Evolutionary conservation across 2,797 vertebrate genomes (phyloP), one percentile per base, ranked within the genome.

Genomic region (Catamblyrhynchus diadema): DNA sequence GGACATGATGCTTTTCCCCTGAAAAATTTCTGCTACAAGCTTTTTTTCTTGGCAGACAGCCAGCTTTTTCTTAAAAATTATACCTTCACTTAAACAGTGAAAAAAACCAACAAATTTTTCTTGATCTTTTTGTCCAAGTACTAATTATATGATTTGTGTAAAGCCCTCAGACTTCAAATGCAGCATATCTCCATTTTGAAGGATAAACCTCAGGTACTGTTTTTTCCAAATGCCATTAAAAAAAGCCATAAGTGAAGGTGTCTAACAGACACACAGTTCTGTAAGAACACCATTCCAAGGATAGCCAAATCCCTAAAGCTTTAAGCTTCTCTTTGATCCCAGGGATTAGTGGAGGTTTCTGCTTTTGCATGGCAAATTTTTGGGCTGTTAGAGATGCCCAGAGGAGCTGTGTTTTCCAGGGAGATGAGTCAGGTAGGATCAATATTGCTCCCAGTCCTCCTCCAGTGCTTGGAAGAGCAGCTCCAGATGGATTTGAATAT

Each of bases 251-350:
- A 80, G 32, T 9, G 8, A 72, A 82, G 3, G 7, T 8, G 11
- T 83, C 86, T 64, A 35, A 57, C 50, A n/a, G 21, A 21, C 12
- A 42, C 7, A 16, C 32, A 81, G 0, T 81, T 71, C 94, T 59
- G 15, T 70, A 88, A 79, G 79, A 94, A 22, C 66, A 67, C 65
- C 41, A 70, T 77, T 86, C 59, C 73, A 78, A 56, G 73, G 79
- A 72, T 15, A 93, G 66, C 41, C 75, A 89, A 48, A 91, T 93
- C 91, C 79, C 72, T 83, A 42, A 84, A 93, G 77, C 80, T 95
- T 62, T 81, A 84, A 92, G 79, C 59, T 57, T 50, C 64, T 71
- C 81, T 94, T 88, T 96, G 91, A 94, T 95, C 61, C 79, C 51
- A 9, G 22, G 56, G 86, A 94, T 97, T 94, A 91, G 33, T 18